phyloP scores from a whole-genome alignment of 1,140 invertebrate genomes.

The Nasonia giraulti region DNA sequence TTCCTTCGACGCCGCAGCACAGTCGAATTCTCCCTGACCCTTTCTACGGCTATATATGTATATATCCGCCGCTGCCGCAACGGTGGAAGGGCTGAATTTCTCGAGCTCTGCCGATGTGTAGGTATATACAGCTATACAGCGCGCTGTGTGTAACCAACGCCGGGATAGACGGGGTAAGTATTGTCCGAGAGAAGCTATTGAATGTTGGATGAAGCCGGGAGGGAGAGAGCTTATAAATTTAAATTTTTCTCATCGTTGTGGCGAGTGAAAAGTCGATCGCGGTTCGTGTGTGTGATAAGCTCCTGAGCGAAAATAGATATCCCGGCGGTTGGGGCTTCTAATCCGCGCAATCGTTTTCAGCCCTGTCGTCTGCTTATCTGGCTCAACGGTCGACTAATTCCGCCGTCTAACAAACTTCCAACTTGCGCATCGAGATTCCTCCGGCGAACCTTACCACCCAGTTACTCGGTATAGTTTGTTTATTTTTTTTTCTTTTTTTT shows the following conservation, averaged over 20 bases:
- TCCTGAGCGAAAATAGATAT: conserved; percentile 35
- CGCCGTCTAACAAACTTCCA: conserved; percentile 67
- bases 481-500: too few relatives aligned
- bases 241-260: background rate
- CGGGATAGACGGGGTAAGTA: conserved; percentile 16
- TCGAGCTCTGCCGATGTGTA: background rate
- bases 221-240: background rate
- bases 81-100: background rate
- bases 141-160: background rate
- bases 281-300: background rate
- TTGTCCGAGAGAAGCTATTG: conserved; percentile 16
- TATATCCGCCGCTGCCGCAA: background rate
- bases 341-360: conserved; percentile 68
- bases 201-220: too few relatives aligned
- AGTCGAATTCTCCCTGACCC: conserved; percentile 65
- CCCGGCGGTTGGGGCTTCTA: background rate
- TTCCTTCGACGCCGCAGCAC: conserved; percentile 62
- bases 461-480: conserved; percentile 37
- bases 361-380: conserved; percentile 72
- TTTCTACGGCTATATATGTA: background rate
- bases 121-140: background rate
- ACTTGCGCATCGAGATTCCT: conserved; percentile 54
- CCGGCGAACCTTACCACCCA: conserved; percentile 45
- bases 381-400: conserved; percentile 73
- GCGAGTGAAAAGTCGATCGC: background rate